Conservation (phyloP, 2,797 vertebrate species). For the Enteromius mattozi region DNA sequence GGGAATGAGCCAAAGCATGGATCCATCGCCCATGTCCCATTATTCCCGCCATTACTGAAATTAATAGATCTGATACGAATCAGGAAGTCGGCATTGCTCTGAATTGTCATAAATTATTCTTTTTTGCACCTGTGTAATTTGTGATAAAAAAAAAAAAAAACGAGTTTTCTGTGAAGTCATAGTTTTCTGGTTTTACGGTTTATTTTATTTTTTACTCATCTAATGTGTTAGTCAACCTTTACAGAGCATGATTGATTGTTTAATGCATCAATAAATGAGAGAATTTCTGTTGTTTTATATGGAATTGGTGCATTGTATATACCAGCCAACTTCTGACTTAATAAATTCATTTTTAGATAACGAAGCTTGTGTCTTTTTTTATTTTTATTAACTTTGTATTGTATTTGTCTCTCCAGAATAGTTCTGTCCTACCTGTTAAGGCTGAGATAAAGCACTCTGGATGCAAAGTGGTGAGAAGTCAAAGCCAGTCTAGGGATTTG, state of each 20-base stretch:
- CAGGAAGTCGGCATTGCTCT: conserved; percentile 19
- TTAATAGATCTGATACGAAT: neutral
- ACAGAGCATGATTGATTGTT: conserved; percentile 27
- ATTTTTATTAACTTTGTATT: neutral
- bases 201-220: conserved; percentile 15
- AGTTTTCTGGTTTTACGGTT: conserved; percentile 35
- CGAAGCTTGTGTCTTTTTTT: conserved; percentile 12
- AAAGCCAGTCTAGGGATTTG: neutral
- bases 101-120: conserved; percentile 26
- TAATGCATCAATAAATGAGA: conserved; percentile 11
- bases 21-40: conserved; percentile 78
- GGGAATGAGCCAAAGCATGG: conserved; percentile 64
- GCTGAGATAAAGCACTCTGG: neutral
- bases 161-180: conserved; percentile 2
- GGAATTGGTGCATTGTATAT: conserved; percentile 50
- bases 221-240: conserved; percentile 26
- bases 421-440: neutral
- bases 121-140: conserved; percentile 25
- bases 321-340: conserved; percentile 41
- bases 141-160: conserved; percentile 4
- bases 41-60: conserved; percentile 89
- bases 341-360: conserved; percentile 56
- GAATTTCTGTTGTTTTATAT: conserved; percentile 54
- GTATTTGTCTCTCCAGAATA: neutral
- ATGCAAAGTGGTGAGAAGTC: neutral